Conservation (phyloP, 2,888 invertebrate species). For the Apamea crenata region DNA sequence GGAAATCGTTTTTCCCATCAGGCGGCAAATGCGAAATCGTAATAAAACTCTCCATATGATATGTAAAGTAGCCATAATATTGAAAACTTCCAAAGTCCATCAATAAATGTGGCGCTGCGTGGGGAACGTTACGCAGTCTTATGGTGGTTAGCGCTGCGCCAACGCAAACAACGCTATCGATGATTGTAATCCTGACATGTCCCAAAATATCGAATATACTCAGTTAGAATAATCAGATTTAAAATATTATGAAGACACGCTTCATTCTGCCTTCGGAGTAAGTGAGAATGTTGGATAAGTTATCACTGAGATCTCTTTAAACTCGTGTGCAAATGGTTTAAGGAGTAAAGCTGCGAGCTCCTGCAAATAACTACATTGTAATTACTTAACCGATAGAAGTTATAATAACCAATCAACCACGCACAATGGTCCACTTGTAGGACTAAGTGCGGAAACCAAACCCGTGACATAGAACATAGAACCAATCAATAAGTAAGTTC, state of each 20-base stretch:
- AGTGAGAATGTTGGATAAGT: background rate
- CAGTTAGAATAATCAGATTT: background rate
- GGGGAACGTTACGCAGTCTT: constrained; percentile 82
- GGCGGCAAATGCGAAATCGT: constrained; percentile 90
- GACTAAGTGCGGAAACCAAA: too few relatives aligned
- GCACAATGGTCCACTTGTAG: too few relatives aligned
- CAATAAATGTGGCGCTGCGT: constrained; percentile 88
- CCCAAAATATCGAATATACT: background rate
- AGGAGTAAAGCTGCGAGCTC: background rate
- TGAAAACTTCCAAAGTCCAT: constrained; percentile 90
- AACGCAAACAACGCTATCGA: background rate
- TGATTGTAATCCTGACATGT: background rate
- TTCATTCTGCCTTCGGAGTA: background rate
- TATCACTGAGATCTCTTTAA: background rate
- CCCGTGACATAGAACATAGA: too few relatives aligned
- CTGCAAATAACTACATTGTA: background rate
- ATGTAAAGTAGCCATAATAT: constrained; percentile 90
- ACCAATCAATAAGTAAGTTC: background rate
- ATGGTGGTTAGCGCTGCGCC: constrained; percentile 66
- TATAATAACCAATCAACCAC: background rate
- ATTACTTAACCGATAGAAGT: background rate
- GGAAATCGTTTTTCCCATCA: constrained; percentile 84
- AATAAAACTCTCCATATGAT: constrained; percentile 89
- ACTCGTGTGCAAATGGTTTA: background rate
- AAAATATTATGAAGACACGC: background rate